A percentile compares a stretch with the other conserved stretches of the same genome.
Conservation (phyloP, 2,888 invertebrate genomes). For the Holacanthella duospinosa region DNA sequence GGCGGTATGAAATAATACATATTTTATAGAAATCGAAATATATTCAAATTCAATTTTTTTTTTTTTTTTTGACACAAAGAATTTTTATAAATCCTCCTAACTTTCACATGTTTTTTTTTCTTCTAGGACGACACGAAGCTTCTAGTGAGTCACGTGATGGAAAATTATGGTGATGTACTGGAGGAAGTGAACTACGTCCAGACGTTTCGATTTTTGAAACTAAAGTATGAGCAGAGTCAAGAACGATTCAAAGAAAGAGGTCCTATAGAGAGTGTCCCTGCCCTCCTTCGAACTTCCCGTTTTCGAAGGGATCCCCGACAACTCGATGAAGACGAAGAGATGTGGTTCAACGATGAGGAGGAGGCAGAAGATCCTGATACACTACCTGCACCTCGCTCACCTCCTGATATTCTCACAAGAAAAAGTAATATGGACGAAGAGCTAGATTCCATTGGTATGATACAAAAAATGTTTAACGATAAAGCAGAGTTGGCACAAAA, state of each 20-base stretch:
- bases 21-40: no score
- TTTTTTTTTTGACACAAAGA: neutral
- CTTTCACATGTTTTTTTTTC: neutral
- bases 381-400: conserved; percentile 39
- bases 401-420: conserved; percentile 46
- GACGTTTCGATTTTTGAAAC: conserved; percentile 87
- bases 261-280: conserved; percentile 53
- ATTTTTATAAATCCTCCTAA: neutral
- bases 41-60: no score
- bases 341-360: conserved; percentile 98
- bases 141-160: conserved; percentile 84
- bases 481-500: no score
- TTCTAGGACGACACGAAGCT: conserved; percentile 78
- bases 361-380: conserved; percentile 61
- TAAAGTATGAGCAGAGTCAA: conserved; percentile 81
- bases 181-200: conserved; percentile 95
- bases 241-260: conserved; percentile 72
- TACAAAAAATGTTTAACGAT: no score
- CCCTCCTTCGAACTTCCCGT: conserved; percentile 66
- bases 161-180: conserved; percentile 87
- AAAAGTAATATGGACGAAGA: conserved; percentile 49
- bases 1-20: conserved; percentile 50
- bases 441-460: conserved; percentile 50
- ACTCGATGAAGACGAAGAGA: conserved; percentile 94
- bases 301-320: conserved; percentile 85